These are phyloP conservation scores for Myxocyprinus asiaticus DNA, from an alignment of 2,113 vertebrate species.

Conservation along the genomic window DNA sequence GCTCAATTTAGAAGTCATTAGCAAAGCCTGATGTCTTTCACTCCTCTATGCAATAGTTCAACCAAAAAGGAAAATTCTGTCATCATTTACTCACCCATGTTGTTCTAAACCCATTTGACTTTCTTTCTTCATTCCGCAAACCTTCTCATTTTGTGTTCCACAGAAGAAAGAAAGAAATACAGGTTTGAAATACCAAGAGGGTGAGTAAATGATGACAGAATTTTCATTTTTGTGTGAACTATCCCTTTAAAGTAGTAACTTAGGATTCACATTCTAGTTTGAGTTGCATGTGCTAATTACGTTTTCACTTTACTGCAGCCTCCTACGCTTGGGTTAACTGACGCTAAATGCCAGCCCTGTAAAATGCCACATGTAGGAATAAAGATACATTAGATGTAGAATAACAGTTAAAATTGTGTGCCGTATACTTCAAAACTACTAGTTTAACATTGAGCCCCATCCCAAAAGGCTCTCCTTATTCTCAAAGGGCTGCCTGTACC, in stretches of 20 bases:
- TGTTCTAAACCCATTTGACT: neutral
- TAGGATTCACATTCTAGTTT: neutral
- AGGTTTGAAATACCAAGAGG: no score
- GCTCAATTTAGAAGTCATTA: neutral
- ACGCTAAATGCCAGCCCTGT: slow-evolving; percentile 10
- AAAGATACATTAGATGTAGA: slow-evolving; percentile 3
- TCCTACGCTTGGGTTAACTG: slow-evolving; percentile 15
- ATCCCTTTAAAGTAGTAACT: no score
- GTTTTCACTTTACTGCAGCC: slow-evolving; percentile 27
- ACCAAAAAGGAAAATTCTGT: no score
- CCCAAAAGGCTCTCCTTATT: neutral
- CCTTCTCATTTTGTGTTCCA: no score
- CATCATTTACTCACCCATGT: neutral
- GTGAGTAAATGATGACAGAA: no score
- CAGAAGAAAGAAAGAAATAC: no score
- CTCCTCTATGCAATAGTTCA: no score
- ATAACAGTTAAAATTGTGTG: neutral
- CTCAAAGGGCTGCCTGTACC: neutral
- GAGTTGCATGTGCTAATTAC: neutral
- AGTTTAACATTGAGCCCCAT: neutral
- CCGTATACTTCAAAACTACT: no score
- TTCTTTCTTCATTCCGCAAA: no score
- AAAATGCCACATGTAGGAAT: slow-evolving; percentile 38
- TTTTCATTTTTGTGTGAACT: no score
- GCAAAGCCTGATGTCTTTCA: no score